Percentiles rank a stretch among this genome's conserved stretches.
Evolutionary conservation across 2,888 invertebrate genomes (phyloP).

Genomic region (Diploptera punctata): DNA sequence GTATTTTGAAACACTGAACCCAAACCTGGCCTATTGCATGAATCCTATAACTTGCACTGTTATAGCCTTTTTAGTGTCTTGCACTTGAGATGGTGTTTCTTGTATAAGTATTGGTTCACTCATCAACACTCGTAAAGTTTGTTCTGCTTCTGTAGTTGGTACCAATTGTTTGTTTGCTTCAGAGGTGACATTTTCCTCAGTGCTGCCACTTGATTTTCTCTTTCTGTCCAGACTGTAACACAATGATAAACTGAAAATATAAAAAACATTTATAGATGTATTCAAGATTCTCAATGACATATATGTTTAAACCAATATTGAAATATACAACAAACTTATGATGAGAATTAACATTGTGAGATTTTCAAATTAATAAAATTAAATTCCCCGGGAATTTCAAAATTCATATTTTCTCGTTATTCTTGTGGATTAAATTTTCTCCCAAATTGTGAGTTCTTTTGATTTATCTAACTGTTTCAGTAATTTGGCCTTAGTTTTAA

Average conservation of each 20-base stretch:
- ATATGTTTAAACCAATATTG: too few species aligned
- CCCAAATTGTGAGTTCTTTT: too few species aligned
- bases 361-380: too few species aligned
- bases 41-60: conserved; percentile 24
- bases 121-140: neutral
- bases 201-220: neutral
- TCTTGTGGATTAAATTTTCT: too few species aligned
- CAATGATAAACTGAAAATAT: neutral
- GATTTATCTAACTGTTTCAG: too few species aligned
- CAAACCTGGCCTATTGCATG: conserved; percentile 2
- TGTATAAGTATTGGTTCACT: conserved; percentile 21
- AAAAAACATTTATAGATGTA: neutral
- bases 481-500: too few species aligned
- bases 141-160: neutral
- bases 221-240: conserved; percentile 15
- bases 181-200: neutral
- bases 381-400: too few species aligned
- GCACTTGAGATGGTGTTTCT: neutral
- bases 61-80: conserved; percentile 5
- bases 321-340: too few species aligned
- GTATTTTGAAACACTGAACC: too few species aligned
- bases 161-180: neutral
- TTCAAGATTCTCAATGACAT: neutral
- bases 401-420: too few species aligned
- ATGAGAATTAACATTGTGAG: too few species aligned